phyloP scores from a whole-genome alignment of 2,113 vertebrate species.

The Scolopax mira region DNA sequence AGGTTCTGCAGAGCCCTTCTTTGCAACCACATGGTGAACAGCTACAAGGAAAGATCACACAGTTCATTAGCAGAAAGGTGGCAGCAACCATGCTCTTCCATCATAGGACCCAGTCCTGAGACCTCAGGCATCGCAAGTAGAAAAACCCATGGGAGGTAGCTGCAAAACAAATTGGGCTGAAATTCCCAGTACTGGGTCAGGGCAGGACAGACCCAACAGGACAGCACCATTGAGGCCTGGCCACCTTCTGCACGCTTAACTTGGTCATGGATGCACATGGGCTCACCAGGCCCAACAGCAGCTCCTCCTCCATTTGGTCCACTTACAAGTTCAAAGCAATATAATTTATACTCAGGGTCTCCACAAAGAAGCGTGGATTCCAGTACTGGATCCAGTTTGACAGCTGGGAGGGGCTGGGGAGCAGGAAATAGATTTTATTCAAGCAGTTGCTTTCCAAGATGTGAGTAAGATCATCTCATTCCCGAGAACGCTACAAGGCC shows the following conservation, averaged over 20 bases:
- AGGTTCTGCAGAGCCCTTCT: background rate
- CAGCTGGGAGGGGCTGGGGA: background rate
- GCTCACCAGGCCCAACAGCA: background rate
- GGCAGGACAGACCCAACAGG: background rate
- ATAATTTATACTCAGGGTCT: background rate
- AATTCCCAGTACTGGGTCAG: background rate
- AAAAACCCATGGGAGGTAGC: background rate
- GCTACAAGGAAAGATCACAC: background rate
- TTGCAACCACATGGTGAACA: background rate
- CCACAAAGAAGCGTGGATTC: background rate
- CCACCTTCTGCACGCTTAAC: accelerated
- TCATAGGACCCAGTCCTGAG: accelerated
- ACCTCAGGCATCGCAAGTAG: background rate
- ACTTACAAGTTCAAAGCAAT: background rate
- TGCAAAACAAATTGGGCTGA: background rate
- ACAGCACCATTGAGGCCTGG: background rate
- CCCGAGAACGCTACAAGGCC: accelerated
- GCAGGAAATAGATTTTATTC: background rate
- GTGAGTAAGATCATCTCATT: background rate
- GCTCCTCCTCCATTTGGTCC: background rate
- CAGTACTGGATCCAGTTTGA: background rate
- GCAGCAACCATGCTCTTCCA: background rate
- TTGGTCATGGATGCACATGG: accelerated
- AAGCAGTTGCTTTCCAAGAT: background rate
- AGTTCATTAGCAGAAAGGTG: background rate